phyloP scores from a whole-genome alignment of 1,140 invertebrate species.

The Condylostylus longicornis region DNA sequence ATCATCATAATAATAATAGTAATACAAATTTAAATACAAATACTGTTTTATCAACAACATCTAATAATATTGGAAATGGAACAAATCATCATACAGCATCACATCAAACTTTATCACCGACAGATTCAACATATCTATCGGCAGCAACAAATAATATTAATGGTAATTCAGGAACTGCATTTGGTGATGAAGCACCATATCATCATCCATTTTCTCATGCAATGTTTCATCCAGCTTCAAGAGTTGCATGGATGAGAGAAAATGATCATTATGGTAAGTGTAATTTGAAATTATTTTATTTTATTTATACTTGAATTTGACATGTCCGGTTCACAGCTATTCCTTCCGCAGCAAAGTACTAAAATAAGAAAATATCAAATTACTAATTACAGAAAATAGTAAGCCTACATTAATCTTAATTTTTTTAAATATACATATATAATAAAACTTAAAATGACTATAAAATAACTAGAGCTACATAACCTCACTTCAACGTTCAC shows the following conservation, averaged over 20 bases:
- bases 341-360: too few species aligned
- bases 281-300: too few species aligned
- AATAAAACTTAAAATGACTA: too few species aligned
- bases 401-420: too few species aligned
- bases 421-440: too few species aligned
- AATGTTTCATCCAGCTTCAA: slow-evolving; percentile 24
- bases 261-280: slow-evolving; percentile 29
- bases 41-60: background rate
- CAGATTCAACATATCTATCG: slow-evolving; percentile 5
- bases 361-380: too few species aligned
- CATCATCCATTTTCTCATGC: slow-evolving; percentile 29
- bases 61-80: background rate
- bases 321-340: too few species aligned
- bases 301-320: too few species aligned
- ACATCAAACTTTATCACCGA: background rate
- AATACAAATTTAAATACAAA: too few species aligned
- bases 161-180: slow-evolving; percentile 6
- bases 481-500: too few species aligned
- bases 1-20: background rate
- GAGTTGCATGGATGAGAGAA: slow-evolving; percentile 28
- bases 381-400: too few species aligned
- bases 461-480: too few species aligned
- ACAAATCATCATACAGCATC: slow-evolving; percentile 1
- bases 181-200: slow-evolving; percentile 26
- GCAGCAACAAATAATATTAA: slow-evolving; percentile 12